Evolutionary conservation across 2,888 invertebrate genomes (phyloP), one percentile per base, ranked within the genome.

Genomic region (Dorcus hopei): DNA sequence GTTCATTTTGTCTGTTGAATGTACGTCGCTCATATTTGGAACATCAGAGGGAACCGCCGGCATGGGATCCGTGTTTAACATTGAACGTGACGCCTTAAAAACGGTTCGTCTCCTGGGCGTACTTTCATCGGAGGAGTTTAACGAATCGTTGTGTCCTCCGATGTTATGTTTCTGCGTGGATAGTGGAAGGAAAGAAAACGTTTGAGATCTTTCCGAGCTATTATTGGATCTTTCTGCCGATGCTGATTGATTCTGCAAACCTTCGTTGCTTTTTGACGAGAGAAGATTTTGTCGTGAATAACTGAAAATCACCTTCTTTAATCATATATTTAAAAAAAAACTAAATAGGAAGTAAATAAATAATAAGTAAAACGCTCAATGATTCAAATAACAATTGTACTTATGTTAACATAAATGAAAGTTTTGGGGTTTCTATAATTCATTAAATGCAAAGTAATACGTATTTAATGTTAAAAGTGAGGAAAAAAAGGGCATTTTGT

Each of bases 281-380:
- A 94, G 83, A 58, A 93, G 84, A 78, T 94, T 94, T 81, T 94
- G 94, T 53, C 93, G 87, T 40, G 94, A 93, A 77, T 94, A 93
- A 76, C 93, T 93, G 63, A 49, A 54, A 58, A 61, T 52, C 7
- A 42, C 41, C n/a, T 14, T 19, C 19, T 33, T 33, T 33, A 0
- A 33, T 33, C 0, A 33, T 33, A 33, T 4, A 19, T 19, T 19
- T 3, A 33, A 33, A 33, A 33, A 33, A 33, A 3, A 33, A 7
- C 26, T 5, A 33, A 33, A 33, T 33, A 1, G 6, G 7, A 6
- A 33, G 26, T 33, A 7, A 33, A 33, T 33, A 6, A 6, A 33
- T 33, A 33, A 33, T 33, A 6, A 33, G 26, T 5, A 33, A 33
- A 33, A 7, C 3, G 26, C 0, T 5, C 26, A 7, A 7, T 33